Conservation (phyloP, 2,113 vertebrate genomes). For the Grus americana region DNA sequence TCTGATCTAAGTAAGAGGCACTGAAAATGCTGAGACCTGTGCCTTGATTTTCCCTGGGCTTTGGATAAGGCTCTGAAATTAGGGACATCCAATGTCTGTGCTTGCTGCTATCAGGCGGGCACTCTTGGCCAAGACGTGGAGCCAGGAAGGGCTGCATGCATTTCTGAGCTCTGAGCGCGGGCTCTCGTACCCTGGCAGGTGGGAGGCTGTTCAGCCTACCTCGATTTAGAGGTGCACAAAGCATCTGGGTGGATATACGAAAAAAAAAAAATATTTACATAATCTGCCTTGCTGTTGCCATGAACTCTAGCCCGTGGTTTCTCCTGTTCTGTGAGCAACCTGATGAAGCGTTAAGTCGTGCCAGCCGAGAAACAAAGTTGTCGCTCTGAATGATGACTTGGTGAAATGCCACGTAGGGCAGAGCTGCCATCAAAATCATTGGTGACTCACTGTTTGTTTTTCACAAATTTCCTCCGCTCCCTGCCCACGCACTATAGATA, state of each 20-base stretch:
- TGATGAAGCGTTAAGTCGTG: background rate
- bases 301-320: background rate
- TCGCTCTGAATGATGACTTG: slow-evolving; percentile 38
- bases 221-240: background rate
- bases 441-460: slow-evolving; percentile 52
- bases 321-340: background rate
- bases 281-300: background rate
- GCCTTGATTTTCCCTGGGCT: background rate
- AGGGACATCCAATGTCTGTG: rapidly evolving
- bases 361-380: slow-evolving; percentile 18
- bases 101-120: background rate
- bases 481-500: background rate
- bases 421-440: slow-evolving; percentile 18
- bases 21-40: background rate
- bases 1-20: background rate
- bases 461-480: slow-evolving; percentile 14
- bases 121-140: background rate
- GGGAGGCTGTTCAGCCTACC: background rate
- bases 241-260: background rate
- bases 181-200: background rate
- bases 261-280: background rate
- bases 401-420: background rate
- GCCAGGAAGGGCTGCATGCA: rapidly evolving
- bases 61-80: background rate
- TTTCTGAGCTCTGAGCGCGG: background rate